These are phyloP conservation scores for Collichthys lucidus DNA, from an alignment of 2,113 vertebrate genomes.

Conservation along the genomic window DNA sequence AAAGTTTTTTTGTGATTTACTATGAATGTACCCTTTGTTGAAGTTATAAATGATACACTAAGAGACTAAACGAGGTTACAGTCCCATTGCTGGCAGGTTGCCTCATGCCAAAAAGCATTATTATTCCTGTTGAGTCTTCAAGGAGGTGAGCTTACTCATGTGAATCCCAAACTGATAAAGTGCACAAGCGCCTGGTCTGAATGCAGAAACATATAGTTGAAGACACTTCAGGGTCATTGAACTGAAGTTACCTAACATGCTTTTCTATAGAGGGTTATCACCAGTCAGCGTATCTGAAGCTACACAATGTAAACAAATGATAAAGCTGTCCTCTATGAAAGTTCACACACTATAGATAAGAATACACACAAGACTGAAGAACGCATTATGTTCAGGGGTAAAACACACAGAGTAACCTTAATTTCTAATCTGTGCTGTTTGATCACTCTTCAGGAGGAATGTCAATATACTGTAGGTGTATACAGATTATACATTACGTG, in stretches of 20 bases:
- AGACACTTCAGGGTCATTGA: slow-evolving; percentile 30
- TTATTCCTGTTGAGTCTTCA: slow-evolving; percentile 29
- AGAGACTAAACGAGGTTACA: slow-evolving; percentile 43
- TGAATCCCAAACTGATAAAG: slow-evolving; percentile 15
- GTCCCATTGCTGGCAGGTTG: slow-evolving; percentile 28
- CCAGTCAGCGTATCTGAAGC: slow-evolving; percentile 33
- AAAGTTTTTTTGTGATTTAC: background rate
- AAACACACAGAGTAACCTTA: slow-evolving; percentile 34
- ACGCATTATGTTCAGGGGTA: background rate
- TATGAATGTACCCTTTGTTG: background rate
- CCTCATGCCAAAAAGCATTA: slow-evolving; percentile 23
- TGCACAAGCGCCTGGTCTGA: background rate
- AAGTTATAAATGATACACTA: slow-evolving; percentile 13
- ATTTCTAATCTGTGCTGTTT: slow-evolving; percentile 49
- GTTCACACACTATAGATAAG: slow-evolving; percentile 49
- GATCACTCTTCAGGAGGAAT: slow-evolving; percentile 31
- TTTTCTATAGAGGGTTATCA: slow-evolving; percentile 17
- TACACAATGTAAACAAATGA: slow-evolving; percentile 63
- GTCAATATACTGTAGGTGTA: slow-evolving; percentile 9
- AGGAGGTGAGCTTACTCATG: background rate
- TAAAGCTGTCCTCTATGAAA: slow-evolving; percentile 30
- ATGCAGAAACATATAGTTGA: background rate
- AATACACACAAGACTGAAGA: background rate
- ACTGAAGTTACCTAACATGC: slow-evolving; percentile 54
- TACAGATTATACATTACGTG: slow-evolving; percentile 10